Conservation (phyloP, 2,797 vertebrate species). For the Platyrinchus mystaceus region DNA sequence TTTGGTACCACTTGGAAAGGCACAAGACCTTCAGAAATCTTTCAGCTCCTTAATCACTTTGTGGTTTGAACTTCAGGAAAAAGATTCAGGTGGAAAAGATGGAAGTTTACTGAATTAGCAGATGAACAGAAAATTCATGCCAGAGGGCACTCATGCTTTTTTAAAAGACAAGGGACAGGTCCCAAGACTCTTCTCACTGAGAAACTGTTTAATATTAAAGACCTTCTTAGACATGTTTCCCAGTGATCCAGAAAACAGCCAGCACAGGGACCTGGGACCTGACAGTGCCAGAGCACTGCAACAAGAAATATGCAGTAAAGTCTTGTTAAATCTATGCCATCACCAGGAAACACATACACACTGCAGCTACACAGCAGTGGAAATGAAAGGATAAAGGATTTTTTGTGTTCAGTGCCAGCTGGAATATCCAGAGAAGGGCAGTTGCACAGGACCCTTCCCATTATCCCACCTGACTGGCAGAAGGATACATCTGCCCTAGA, state of each 20-base stretch:
- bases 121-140: background rate
- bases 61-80: background rate
- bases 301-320: accelerated
- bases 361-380: background rate
- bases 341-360: background rate
- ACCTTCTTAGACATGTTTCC: background rate
- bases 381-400: background rate
- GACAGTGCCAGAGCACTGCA: background rate
- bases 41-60: background rate
- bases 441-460: background rate
- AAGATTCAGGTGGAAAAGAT: background rate
- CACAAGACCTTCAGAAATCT: background rate
- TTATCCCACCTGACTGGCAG: background rate
- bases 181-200: background rate
- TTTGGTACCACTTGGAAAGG: background rate
- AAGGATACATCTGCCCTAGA: background rate
- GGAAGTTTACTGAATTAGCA: background rate
- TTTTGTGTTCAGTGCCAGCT: background rate
- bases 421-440: background rate
- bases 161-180: background rate
- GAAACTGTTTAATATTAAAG: background rate
- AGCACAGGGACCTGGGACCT: background rate
- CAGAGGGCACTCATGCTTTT: background rate
- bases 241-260: background rate
- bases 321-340: background rate